These are phyloP conservation scores for Eilema depressum DNA, from an alignment of 2,888 invertebrate species.

Conservation along the genomic window DNA sequence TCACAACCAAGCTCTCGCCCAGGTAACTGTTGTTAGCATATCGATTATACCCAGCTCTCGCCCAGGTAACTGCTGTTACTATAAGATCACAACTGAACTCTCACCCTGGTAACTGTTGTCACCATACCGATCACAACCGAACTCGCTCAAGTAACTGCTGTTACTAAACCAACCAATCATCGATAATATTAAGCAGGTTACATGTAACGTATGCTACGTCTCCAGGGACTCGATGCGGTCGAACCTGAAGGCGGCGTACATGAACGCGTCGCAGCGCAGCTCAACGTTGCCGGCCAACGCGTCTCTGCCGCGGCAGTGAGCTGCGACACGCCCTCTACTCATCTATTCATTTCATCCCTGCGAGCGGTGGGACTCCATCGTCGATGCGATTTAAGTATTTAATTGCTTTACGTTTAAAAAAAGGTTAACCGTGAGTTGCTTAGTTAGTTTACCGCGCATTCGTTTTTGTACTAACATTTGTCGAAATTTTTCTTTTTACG, in stretches of 20 bases:
- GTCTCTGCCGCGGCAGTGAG: slow-evolving; percentile 89
- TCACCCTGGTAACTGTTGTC: too few relatives aligned
- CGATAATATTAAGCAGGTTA: neutral
- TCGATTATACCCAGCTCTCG: too few relatives aligned
- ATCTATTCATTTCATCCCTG: slow-evolving; percentile 26
- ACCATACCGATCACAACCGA: too few relatives aligned
- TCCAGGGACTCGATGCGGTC: slow-evolving; percentile 93
- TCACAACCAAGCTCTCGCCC: slow-evolving; percentile 69
- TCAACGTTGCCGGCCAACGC: slow-evolving; percentile 95
- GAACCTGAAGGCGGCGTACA: slow-evolving; percentile 91
- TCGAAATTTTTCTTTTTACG: slow-evolving; percentile 45
- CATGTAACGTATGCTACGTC: slow-evolving; percentile 31
- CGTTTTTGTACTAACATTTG: slow-evolving; percentile 54
- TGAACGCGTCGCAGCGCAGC: slow-evolving; percentile 92
- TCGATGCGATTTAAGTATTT: slow-evolving; percentile 39
- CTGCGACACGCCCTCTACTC: slow-evolving; percentile 27
- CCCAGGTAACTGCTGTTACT: too few relatives aligned
- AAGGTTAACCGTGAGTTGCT: slow-evolving; percentile 45
- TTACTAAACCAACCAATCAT: too few relatives aligned
- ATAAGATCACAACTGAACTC: too few relatives aligned
- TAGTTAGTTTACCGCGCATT: slow-evolving; percentile 46
- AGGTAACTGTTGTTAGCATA: slow-evolving; percentile 23
- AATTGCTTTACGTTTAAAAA: slow-evolving; percentile 38
- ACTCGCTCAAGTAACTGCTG: too few relatives aligned
- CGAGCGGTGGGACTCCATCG: slow-evolving; percentile 34